These are phyloP conservation scores for Babylonia areolata DNA, from an alignment of 1,140 invertebrate genomes.

Conservation along the genomic window DNA sequence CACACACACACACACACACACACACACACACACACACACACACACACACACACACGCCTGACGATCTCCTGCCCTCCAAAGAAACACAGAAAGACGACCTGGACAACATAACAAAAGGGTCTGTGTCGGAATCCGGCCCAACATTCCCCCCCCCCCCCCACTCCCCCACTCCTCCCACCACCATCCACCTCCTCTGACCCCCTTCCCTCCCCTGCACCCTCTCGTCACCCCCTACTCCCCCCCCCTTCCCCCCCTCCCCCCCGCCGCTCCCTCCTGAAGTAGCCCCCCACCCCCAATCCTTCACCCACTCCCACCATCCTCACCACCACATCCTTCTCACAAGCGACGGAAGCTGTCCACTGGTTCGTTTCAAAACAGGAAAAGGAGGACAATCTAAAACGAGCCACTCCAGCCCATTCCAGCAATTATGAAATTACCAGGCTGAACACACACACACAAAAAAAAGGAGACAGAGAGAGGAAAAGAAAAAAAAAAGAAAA, in stretches of 20 bases:
- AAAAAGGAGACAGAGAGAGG: not conserved
- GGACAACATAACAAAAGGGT: too few relatives aligned
- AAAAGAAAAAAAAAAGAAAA: not conserved
- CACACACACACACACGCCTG: too few relatives aligned
- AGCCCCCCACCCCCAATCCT: not conserved
- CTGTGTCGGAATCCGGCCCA: not conserved
- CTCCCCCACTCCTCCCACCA: not conserved
- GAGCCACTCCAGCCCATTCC: not conserved
- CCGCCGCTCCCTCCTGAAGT: not conserved
- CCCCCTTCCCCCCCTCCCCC: not conserved
- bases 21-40: too few relatives aligned
- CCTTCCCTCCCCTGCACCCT: not conserved
- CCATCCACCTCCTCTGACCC: not conserved
- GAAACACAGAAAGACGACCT: too few relatives aligned
- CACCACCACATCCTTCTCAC: not conserved
- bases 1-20: too few relatives aligned
- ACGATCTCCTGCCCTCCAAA: too few relatives aligned
- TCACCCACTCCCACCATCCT: not conserved
- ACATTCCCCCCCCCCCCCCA: not conserved
- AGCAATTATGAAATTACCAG: conserved; percentile 14
- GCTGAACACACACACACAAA: too few relatives aligned
- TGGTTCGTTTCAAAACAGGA: conserved; percentile 13
- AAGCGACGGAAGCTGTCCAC: not conserved
- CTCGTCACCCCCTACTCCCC: not conserved
- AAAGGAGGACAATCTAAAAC: conserved; percentile 5